Conservation (phyloP, 1,140 invertebrate species). For the Drosophila malerkotliana region DNA sequence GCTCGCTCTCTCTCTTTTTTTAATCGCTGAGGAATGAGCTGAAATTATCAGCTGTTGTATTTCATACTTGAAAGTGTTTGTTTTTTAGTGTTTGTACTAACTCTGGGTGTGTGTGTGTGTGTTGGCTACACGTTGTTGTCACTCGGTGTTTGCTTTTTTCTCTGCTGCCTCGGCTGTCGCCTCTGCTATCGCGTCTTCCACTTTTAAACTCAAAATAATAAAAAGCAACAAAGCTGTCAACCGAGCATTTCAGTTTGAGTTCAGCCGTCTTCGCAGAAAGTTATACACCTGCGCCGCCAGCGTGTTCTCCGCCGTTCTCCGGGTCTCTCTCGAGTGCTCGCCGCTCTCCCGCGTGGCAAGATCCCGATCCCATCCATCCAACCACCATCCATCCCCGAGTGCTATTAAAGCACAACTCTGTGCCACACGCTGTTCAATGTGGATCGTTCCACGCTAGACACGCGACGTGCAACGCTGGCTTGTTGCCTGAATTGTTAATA, state of each 20-base stretch:
- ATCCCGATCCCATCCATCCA: constrained; percentile 18
- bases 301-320: constrained; percentile 12
- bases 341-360: constrained; percentile 53
- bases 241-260: constrained; percentile 75
- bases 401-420: constrained; percentile 58
- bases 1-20: neutral
- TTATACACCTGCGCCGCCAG: constrained; percentile 57
- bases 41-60: constrained; percentile 77
- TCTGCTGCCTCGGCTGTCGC: constrained; percentile 15
- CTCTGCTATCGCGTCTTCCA: constrained; percentile 68
- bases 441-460: constrained; percentile 22
- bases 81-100: constrained; percentile 3
- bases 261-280: constrained; percentile 78
- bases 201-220: constrained; percentile 67
- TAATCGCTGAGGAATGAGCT: constrained; percentile 29
- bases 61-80: constrained; percentile 45
- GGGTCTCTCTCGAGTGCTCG: constrained; percentile 8
- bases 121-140: constrained; percentile 24
- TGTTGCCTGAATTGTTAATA: neutral
- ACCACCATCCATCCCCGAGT: neutral
- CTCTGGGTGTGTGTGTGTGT: constrained; percentile 21
- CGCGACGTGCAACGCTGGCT: constrained; percentile 11
- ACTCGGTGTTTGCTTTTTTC: constrained; percentile 52
- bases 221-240: constrained; percentile 78
- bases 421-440: constrained; percentile 56